phyloP scores from a whole-genome alignment of 2,888 invertebrate genomes.

The Melitaea athalia region DNA sequence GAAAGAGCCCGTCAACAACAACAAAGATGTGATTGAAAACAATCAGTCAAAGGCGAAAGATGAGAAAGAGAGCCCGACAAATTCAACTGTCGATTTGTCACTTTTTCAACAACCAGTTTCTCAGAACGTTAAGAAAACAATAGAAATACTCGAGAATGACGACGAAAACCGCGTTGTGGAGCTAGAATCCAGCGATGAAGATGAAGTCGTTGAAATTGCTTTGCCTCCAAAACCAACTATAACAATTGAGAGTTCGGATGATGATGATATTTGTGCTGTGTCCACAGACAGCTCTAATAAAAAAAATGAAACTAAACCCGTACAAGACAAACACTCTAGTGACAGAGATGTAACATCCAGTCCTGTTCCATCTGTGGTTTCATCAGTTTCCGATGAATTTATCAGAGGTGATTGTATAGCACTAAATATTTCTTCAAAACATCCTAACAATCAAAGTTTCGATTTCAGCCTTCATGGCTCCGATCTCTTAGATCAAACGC shows the following conservation, averaged over 20 bases:
- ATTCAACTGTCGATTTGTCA: constrained; percentile 53
- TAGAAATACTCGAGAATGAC: constrained; percentile 67
- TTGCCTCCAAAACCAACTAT: constrained; percentile 75
- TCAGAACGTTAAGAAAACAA: constrained; percentile 56
- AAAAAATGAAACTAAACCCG: constrained; percentile 40
- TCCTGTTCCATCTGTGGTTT: constrained; percentile 75
- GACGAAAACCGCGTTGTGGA: constrained; percentile 49
- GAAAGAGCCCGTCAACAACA: constrained; percentile 39
- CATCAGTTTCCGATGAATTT: constrained; percentile 78
- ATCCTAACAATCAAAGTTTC: constrained; percentile 66
- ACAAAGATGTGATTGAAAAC: constrained; percentile 43
- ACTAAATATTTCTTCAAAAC: constrained; percentile 72
- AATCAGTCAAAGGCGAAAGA: constrained; percentile 50
- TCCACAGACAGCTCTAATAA: constrained; percentile 35
- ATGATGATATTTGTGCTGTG: constrained; percentile 66
- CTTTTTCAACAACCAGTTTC: constrained; percentile 64
- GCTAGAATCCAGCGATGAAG: constrained; percentile 73
- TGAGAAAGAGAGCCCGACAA: constrained; percentile 49
- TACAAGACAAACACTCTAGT: constrained; percentile 44
- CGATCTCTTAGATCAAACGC: constrained; percentile 66
- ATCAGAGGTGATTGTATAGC: constrained; percentile 77
- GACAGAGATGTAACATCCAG: constrained; percentile 66
- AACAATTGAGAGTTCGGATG: constrained; percentile 77
- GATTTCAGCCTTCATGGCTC: constrained; percentile 77
- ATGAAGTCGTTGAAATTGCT: constrained; percentile 76